phyloP scores from a whole-genome alignment of 1,140 invertebrate genomes.

The Hormaphis cornu region DNA sequence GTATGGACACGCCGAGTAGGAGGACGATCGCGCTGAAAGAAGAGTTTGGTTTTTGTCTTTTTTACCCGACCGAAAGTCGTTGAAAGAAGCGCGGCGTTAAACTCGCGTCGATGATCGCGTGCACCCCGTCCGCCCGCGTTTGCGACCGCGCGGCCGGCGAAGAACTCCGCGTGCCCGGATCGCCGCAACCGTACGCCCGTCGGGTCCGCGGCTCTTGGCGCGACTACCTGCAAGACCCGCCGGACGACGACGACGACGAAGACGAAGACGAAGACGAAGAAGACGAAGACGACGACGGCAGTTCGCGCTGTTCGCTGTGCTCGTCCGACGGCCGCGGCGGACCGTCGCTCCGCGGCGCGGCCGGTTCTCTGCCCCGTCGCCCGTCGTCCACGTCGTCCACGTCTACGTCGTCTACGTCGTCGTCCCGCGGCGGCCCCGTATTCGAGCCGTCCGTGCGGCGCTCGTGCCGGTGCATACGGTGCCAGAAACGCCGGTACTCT shows the following conservation, averaged over 20 bases:
- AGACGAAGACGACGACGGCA: conserved; percentile 38
- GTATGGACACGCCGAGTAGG: too few species aligned
- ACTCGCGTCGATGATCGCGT: not conserved
- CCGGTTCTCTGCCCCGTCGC: not conserved
- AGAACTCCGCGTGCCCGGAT: conserved; percentile 30
- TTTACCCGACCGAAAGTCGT: too few species aligned
- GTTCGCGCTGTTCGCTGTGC: conserved; percentile 40
- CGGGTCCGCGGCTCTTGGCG: conserved; percentile 34
- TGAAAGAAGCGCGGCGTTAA: not conserved
- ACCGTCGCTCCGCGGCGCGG: conserved; percentile 41
- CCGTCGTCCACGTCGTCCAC: not conserved
- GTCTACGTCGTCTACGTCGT: conserved; percentile 18
- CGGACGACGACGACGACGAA: not conserved
- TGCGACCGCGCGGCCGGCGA: not conserved
- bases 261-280: not conserved
- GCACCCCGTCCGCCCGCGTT: not conserved
- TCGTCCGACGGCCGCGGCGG: conserved; percentile 33
- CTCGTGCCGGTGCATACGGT: not conserved
- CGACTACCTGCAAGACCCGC: conserved; percentile 33
- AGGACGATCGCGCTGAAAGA: too few species aligned
- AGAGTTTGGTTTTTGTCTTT: too few species aligned
- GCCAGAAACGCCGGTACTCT: conserved; percentile 16
- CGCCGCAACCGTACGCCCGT: conserved; percentile 33
- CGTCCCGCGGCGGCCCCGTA: conserved; percentile 37
- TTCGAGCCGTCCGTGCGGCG: conserved; percentile 26